Conservation (phyloP, 2,113 vertebrate species). For the Hippocampus comes region DNA sequence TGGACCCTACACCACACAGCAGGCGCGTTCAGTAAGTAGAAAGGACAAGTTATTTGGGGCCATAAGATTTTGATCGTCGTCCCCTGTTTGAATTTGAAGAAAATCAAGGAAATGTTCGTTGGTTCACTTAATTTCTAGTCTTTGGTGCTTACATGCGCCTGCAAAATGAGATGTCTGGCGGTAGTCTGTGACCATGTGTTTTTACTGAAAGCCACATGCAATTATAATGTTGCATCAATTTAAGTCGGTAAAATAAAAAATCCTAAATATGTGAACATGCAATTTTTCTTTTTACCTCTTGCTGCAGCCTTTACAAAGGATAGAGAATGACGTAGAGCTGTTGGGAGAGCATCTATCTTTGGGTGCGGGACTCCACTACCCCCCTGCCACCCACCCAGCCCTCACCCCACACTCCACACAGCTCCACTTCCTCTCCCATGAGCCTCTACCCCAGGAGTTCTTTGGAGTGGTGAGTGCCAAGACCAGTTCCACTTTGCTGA, state of each 20-base stretch:
- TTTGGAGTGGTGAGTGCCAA: constrained; percentile 89
- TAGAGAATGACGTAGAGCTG: constrained; percentile 97
- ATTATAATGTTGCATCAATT: no score
- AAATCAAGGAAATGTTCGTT: neutral
- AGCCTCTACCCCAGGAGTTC: constrained; percentile 91
- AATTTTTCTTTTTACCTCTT: neutral
- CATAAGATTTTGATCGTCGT: neutral
- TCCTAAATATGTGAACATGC: no score
- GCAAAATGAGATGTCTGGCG: no score
- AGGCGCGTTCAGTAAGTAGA: constrained; percentile 88
- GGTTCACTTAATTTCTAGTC: no score
- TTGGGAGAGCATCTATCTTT: constrained; percentile 93
- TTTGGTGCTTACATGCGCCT: neutral
- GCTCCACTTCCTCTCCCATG: constrained; percentile 92
- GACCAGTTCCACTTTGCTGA: neutral
- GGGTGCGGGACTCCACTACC: constrained; percentile 86
- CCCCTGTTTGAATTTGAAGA: neutral
- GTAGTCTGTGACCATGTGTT: no score
- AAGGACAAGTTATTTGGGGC: neutral
- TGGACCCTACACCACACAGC: constrained; percentile 91
- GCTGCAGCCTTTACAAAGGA: constrained; percentile 89
- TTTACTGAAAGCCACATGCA: no score
- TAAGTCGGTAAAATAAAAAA: no score
- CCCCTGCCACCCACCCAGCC: constrained; percentile 85
- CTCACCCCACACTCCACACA: constrained; percentile 87